phyloP scores from a whole-genome alignment of 2,113 vertebrate genomes.

The Donacobius atricapilla region DNA sequence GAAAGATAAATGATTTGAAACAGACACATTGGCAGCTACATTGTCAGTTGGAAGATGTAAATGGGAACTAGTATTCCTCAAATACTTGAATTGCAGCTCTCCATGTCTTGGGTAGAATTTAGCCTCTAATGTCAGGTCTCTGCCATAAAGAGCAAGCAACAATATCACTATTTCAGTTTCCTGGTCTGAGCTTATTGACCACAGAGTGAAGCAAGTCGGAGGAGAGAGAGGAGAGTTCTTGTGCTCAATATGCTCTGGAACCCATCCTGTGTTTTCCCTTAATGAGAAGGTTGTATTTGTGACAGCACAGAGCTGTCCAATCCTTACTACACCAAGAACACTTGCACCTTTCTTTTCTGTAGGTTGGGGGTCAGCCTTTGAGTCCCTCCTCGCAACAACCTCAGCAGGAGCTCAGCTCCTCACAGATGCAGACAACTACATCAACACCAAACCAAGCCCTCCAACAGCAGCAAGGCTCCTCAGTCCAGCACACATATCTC shows the following conservation, averaged over 20 bases:
- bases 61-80: background rate
- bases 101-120: background rate
- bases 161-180: background rate
- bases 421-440: slow-evolving; percentile 79
- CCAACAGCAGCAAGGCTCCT: slow-evolving; percentile 78
- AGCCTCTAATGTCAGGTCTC: background rate
- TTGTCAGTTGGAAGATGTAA: background rate
- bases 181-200: background rate
- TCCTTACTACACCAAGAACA: background rate
- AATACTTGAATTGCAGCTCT: background rate
- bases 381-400: slow-evolving; percentile 88
- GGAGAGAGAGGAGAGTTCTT: background rate
- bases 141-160: background rate
- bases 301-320: background rate
- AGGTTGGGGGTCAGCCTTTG: slow-evolving; percentile 85
- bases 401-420: slow-evolving; percentile 85
- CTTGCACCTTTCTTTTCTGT: background rate
- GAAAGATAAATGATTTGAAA: background rate
- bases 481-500: slow-evolving; percentile 90
- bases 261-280: fast-evolving
- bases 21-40: background rate
- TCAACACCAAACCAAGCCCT: slow-evolving; percentile 78
- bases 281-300: background rate
- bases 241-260: fast-evolving
- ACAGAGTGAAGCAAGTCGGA: background rate